These are phyloP conservation scores for Drosophila bocqueti DNA, from an alignment of 1,140 invertebrate species.

Conservation along the genomic window DNA sequence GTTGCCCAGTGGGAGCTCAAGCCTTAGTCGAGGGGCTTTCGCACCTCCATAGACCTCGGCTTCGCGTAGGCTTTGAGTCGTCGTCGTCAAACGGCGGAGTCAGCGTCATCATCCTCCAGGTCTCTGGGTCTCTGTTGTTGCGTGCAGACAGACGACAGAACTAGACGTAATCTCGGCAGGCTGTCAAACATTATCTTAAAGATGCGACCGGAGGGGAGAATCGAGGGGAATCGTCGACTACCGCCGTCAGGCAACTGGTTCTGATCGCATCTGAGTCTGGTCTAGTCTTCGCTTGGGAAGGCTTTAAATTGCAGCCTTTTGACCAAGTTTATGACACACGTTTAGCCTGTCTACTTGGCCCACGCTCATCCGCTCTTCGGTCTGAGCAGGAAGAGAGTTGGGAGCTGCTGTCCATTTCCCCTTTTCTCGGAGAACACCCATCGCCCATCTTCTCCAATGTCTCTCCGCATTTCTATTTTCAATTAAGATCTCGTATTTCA, in stretches of 20 bases:
- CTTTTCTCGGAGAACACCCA: conserved; percentile 9
- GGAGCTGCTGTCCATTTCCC: neutral
- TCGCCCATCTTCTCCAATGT: conserved; percentile 1
- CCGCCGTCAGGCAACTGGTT: conserved; percentile 42
- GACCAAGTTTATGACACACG: conserved; percentile 69
- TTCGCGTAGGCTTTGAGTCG: conserved; percentile 37
- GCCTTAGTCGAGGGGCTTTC: conserved; percentile 20
- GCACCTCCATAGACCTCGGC: conserved; percentile 31
- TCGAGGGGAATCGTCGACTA: conserved; percentile 1
- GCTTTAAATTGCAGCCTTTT: conserved; percentile 59
- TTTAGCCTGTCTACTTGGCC: conserved; percentile 35
- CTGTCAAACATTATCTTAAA: conserved; percentile 75
- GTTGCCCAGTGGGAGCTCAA: conserved; percentile 38
- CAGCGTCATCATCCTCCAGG: conserved; percentile 41
- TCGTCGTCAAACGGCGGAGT: neutral
- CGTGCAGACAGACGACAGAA: conserved; percentile 43
- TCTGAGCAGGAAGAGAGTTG: conserved; percentile 19
- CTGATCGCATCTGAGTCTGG: conserved; percentile 19
- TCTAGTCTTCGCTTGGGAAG: conserved; percentile 41
- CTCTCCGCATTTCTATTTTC: conserved; percentile 51
- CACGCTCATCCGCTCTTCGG: conserved; percentile 51
- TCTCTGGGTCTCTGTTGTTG: conserved; percentile 18
- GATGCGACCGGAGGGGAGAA: conserved; percentile 27
- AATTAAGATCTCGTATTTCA: conserved; percentile 64
- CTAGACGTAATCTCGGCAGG: conserved; percentile 60